Evolutionary conservation across 1,140 invertebrate species (phyloP).

Genomic region (Agrypnia vestita): DNA sequence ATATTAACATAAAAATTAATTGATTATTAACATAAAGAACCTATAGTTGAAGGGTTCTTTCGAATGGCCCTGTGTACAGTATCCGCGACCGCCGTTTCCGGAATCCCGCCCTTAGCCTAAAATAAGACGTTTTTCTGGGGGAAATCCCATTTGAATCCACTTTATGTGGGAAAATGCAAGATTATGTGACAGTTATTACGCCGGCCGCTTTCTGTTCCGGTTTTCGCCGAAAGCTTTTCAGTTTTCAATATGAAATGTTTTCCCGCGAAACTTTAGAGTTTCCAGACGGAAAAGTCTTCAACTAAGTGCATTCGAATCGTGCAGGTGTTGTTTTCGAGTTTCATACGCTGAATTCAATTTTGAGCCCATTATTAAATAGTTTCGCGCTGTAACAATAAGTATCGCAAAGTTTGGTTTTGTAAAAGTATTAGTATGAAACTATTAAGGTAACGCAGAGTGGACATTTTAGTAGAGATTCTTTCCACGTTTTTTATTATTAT

Average conservation of each 20-base stretch:
- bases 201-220: slow-evolving; percentile 26
- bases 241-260: slow-evolving; percentile 55
- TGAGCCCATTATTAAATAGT: neutral
- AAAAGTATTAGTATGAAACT: too few species aligned
- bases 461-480: too few species aligned
- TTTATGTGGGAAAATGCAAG: slow-evolving; percentile 56
- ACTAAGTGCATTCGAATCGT: slow-evolving; percentile 10
- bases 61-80: too few species aligned
- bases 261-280: slow-evolving; percentile 39
- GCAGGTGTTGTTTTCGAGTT: slow-evolving; percentile 18
- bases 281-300: slow-evolving; percentile 27
- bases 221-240: slow-evolving; percentile 33
- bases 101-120: slow-evolving; percentile 6
- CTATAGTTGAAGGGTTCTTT: too few species aligned
- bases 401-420: too few species aligned
- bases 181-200: slow-evolving; percentile 57
- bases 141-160: slow-evolving; percentile 56
- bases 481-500: too few species aligned
- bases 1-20: too few species aligned
- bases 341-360: slow-evolving; percentile 3
- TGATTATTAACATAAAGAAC: too few species aligned
- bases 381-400: too few species aligned
- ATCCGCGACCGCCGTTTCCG: neutral
- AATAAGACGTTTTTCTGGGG: slow-evolving; percentile 34
- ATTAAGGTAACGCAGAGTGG: too few species aligned